Conservation (phyloP, 2,113 vertebrate species). For the Varanus salvator region DNA sequence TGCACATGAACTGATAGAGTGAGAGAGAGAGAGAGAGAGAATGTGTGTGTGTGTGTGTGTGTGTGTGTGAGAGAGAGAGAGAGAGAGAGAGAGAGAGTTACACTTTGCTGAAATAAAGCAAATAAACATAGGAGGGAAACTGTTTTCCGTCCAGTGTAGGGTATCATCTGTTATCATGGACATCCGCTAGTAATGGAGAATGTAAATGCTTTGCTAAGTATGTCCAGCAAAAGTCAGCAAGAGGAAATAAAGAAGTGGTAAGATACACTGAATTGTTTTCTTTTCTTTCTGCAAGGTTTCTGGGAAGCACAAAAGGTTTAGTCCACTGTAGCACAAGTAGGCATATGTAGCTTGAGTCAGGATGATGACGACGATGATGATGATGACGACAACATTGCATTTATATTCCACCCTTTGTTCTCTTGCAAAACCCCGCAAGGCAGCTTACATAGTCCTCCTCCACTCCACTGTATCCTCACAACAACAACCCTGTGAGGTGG, state of each 20-base stretch:
- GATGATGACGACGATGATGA: no score
- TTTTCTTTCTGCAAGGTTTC: constrained; percentile 54
- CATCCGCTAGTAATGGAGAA: constrained; percentile 44
- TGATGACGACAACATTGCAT: no score
- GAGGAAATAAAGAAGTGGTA: constrained; percentile 51
- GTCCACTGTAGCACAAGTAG: accelerated
- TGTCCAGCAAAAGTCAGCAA: constrained; percentile 10
- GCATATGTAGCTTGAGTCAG: no score
- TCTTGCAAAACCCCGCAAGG: no score
- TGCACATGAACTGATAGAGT: constrained; percentile 53
- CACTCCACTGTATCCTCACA: no score
- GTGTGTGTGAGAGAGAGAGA: background rate
- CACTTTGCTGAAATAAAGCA: constrained; percentile 66
- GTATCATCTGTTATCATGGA: constrained; percentile 53
- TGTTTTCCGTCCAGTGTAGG: constrained; percentile 42
- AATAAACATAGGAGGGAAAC: constrained; percentile 49
- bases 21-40: no score
- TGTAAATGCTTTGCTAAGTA: constrained; percentile 13
- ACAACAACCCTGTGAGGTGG: no score
- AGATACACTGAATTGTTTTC: background rate
- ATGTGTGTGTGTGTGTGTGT: no score
- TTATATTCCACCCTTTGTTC: no score
- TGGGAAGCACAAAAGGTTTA: constrained; percentile 35
- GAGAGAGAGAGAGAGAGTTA: background rate
- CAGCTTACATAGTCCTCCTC: no score